Base-by-base conservation (phyloP, 2,113 vertebrate genomes). In the Oreocharis arfaki region DNA sequence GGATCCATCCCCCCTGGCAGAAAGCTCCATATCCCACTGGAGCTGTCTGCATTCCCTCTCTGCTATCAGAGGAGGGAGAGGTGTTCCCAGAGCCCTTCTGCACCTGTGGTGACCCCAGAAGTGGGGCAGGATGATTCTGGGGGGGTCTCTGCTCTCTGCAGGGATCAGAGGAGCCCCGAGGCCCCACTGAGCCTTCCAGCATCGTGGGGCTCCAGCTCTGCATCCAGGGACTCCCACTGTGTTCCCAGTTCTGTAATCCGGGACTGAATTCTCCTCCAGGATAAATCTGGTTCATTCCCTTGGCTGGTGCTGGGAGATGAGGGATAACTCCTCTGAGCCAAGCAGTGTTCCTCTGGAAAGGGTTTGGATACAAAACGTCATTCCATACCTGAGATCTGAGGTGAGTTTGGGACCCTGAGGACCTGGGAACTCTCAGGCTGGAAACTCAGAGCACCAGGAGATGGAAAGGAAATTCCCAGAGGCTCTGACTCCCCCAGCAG, bases 371-470 rank as follows among this genome's bases (percentile, higher is more conserved):
- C 46, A 49, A 52, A 39, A 55, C 22, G 4, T 23, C 16, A 70
- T 84, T 69, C 24, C 23, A 16, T 39, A 16, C 11, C 39, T 68
- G 37, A 20, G 64, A 18, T 64, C 0, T 42, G 28, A 39, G 32
- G 5, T 69, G 50, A 44, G 7, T 61, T 37, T 74, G 56, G n/a
- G 46, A 69, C 3, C 5, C 26, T 41, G 32, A 65, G 77, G 37
- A 50, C 15, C 6, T 65, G 32, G 17, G 46, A 87, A 26, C 16
- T 26, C 28, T 70, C 64, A 55, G 53, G 10, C 1, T 84, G 68
- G 16, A 78, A 53, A 41, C 10, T 3, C 8, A 15, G 37, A 89
- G 37, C 0, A 0, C 11, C 27, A 41, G 22, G 23, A 75, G 22
- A 42, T 39, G 50, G 50, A 65, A 81, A 84, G 41, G 22, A 42